A percentile compares a stretch with the other conserved stretches of the same genome.
phyloP scores from a whole-genome alignment of 2,797 vertebrate genomes.

The Peromyscus aztecus region DNA sequence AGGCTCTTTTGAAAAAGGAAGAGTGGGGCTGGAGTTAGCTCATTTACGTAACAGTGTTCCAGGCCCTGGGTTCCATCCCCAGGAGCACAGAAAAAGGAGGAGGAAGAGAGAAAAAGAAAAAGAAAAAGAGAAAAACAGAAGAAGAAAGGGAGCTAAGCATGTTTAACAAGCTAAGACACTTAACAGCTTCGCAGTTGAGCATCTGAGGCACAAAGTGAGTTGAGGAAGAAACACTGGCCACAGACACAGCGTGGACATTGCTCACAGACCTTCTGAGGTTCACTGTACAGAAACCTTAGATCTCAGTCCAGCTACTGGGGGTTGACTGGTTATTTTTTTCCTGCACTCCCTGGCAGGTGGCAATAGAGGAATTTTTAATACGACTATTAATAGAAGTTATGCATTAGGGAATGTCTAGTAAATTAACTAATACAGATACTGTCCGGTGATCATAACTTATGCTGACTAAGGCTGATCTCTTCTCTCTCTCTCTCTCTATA shows the following conservation, averaged over 20 bases:
- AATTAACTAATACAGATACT: conserved; percentile 40
- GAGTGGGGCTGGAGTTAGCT: background rate
- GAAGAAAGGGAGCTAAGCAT: background rate
- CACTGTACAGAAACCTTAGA: background rate
- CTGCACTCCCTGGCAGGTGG: conserved; percentile 27
- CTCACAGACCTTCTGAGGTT: background rate
- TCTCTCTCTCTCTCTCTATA: background rate
- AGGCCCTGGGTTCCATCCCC: background rate
- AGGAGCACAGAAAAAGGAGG: background rate
- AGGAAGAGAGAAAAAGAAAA: no score
- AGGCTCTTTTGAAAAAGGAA: background rate
- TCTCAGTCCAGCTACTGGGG: background rate
- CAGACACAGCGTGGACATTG: background rate
- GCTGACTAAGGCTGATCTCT: conserved; percentile 23
- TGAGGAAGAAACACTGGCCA: background rate
- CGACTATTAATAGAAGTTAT: conserved; percentile 68
- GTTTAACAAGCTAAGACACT: background rate
- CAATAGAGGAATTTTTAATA: conserved; percentile 49
- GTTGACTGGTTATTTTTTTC: background rate
- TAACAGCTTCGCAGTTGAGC: background rate
- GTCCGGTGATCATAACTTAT: conserved; percentile 10
- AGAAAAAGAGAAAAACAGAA: background rate
- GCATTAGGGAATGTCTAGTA: conserved; percentile 31
- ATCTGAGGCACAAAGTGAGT: background rate
- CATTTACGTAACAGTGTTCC: background rate